Conservation (phyloP, 2,888 invertebrate genomes). For the Tyria jacobaeae region DNA sequence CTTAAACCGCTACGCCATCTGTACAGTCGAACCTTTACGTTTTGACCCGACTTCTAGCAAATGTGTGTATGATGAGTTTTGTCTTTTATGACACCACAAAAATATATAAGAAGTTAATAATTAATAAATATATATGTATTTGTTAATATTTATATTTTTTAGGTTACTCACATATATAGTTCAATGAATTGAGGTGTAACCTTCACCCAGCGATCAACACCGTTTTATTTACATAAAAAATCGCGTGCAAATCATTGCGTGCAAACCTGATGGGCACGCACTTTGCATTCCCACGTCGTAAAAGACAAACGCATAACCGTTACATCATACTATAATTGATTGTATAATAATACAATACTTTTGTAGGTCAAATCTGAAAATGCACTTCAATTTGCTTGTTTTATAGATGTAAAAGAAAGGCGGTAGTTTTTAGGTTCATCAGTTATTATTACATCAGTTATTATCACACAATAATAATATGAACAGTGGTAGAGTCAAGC, state of each 20-base stretch:
- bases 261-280: constrained; percentile 17
- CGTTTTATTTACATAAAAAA: constrained; percentile 14
- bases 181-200: constrained; percentile 23
- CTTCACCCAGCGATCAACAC: constrained; percentile 39
- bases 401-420: constrained; percentile 10
- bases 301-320: constrained; percentile 22
- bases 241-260: constrained; percentile 21
- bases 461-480: too few relatives aligned
- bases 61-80: too few relatives aligned
- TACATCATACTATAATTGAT: constrained; percentile 31
- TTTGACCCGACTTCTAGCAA: too few relatives aligned
- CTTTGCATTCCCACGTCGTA: constrained; percentile 19
- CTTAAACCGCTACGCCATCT: too few relatives aligned
- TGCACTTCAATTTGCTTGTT: constrained; percentile 17
- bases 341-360: constrained; percentile 21
- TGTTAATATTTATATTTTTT: too few relatives aligned
- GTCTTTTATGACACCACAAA: too few relatives aligned
- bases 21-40: too few relatives aligned
- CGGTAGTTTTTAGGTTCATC: neutral
- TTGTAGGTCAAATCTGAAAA: constrained; percentile 29
- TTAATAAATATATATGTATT: too few relatives aligned
- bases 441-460: too few relatives aligned
- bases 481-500: too few relatives aligned
- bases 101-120: too few relatives aligned
- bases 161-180: neutral